Percentiles rank a stretch among this genome's conserved stretches.
Conservation (phyloP, 2,888 invertebrate genomes). For the Ophion costatus region DNA sequence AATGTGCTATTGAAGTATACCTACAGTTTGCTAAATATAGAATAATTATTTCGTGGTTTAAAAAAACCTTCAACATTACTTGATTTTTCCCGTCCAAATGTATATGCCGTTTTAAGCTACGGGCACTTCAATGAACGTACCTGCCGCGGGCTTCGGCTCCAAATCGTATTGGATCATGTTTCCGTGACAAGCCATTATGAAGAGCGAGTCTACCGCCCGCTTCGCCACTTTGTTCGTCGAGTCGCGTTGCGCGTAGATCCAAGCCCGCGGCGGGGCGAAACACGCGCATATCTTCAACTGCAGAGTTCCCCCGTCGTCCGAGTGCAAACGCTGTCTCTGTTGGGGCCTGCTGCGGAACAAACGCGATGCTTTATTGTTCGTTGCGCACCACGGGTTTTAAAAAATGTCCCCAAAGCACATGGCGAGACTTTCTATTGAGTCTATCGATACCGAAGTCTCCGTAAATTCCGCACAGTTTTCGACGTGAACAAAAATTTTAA, state of each 20-base stretch:
- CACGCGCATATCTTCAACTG: slow-evolving; percentile 91
- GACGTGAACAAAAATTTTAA: too few species aligned
- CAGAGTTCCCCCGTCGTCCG: slow-evolving; percentile 88
- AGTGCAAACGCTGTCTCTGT: slow-evolving; percentile 87
- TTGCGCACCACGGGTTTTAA: too few species aligned
- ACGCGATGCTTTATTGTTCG: too few species aligned
- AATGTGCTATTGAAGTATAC: too few species aligned
- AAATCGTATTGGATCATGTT: slow-evolving; percentile 94
- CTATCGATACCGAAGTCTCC: not conserved
- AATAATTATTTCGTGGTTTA: too few species aligned
- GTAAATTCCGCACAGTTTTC: not conserved
- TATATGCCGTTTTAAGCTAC: too few species aligned
- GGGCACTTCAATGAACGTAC: slow-evolving; percentile 75
- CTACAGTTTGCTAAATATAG: too few species aligned
- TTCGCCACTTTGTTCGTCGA: slow-evolving; percentile 79
- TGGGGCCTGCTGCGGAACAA: slow-evolving; percentile 74
- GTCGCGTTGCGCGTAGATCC: slow-evolving; percentile 85
- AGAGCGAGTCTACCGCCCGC: slow-evolving; percentile 92
- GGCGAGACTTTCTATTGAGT: not conserved
- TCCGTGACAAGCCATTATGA: slow-evolving; percentile 95
- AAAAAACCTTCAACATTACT: too few species aligned
- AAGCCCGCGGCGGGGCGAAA: slow-evolving; percentile 91
- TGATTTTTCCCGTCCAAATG: too few species aligned
- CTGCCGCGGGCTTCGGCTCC: slow-evolving; percentile 89
- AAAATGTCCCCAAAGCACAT: too few species aligned